These are phyloP conservation scores for Ginglymostoma cirratum DNA, from an alignment of 2,113 vertebrate genomes.

Conservation along the genomic window DNA sequence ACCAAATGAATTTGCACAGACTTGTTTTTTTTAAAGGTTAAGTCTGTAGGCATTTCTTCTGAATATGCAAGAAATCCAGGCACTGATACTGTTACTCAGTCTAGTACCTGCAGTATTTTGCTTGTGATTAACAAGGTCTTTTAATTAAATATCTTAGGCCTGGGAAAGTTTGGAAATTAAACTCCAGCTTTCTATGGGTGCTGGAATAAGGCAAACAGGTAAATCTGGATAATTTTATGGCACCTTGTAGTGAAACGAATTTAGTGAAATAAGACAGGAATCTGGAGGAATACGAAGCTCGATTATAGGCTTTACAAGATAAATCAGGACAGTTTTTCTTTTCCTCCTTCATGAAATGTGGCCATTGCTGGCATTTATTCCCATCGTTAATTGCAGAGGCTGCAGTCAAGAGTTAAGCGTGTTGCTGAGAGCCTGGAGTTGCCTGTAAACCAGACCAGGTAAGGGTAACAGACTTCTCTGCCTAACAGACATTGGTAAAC, in stretches of 20 bases:
- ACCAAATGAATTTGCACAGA: not conserved
- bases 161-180: not conserved
- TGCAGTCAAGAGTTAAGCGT: no score
- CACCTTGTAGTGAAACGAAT: not conserved
- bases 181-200: not conserved
- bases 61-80: not conserved
- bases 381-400: no score
- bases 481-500: no score
- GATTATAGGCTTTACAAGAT: not conserved
- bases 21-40: not conserved
- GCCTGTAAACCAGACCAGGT: no score
- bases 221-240: not conserved
- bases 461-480: no score
- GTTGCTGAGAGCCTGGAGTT: no score
- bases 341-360: no score
- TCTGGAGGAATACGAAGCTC: not conserved
- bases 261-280: not conserved
- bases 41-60: not conserved
- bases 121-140: not conserved
- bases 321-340: not conserved
- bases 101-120: not conserved
- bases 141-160: not conserved
- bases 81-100: not conserved
- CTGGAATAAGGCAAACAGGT: not conserved
- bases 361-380: no score